Base-by-base conservation (phyloP, 2,113 vertebrate species). In the Myxocyprinus asiaticus region DNA sequence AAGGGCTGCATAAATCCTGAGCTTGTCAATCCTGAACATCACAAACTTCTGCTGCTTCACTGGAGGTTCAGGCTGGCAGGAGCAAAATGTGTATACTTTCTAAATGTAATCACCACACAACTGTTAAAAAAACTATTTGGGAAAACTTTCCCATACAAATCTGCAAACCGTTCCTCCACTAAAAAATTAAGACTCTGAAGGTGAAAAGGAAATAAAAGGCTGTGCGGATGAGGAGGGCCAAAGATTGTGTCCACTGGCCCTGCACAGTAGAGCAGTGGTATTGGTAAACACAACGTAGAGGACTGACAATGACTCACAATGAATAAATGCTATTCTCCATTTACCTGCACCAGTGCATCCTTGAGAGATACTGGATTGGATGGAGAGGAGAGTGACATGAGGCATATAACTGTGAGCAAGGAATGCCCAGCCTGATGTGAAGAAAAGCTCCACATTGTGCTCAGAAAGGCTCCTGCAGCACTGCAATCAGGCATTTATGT, bases 261-360 rank as follows among this genome's bases (percentile, higher is more conserved):
- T 53, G 76, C n/a, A 42, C 62, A 67, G 69, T 17, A 47, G 6
- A 47, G 65, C 33, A 22, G 43, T 9, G 15, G 47, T 59, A 77
- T 71, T 53, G 55, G 76, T 45, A 64, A 73, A 77, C 64, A 53
- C 50, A 56, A 59, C 71, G 6, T 55, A 6, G 65, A 63, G 64
- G 69, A 76, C 72, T 12, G 47, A 7, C 14, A 62, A 45, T 80
- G 63, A 50, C 1, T 33, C 22, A 33, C 22, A 67, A 51, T 68
- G 50, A 69, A 78, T 74, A 81, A 85, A 83, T 75, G 65, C 67
- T 56, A 83, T 85, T 85, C 81, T 85, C 75, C 79, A 77, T 83
- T 72, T 83, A 22, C 70, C 33, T 83, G 81, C 84, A 81, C 78
- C 53, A 64, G 78, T 61, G 76, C 55, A 59, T 78, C 77, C 69